Base-by-base conservation (phyloP, 2,113 vertebrate species). In the Trichechus manatus region DNA sequence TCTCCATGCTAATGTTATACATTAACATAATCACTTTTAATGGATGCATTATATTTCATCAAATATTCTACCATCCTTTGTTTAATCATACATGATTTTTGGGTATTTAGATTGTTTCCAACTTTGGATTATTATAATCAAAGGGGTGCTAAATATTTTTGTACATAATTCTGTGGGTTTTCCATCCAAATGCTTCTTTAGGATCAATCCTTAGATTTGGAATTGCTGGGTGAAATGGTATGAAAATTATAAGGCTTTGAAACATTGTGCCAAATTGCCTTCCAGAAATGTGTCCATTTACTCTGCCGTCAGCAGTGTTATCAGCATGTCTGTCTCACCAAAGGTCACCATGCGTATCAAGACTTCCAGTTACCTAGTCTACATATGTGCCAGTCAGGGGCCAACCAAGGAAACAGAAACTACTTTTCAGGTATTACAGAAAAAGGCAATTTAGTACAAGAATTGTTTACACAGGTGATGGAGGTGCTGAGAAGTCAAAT, bases 31-130 rank as follows among this genome's bases (percentile, higher is more conserved):
- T 86, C 33, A 63, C 20, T 86, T 91, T 95, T 86, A 86, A 91
- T 86, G 53, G 19, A 72, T 72, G 14, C 42, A 86, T 86, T 87
- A 64, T 75, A 31, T 56, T 17, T 22, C 66, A 74, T 66, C 42
- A 87, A 64, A 92, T 92, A 74, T 74, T 56, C 10, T 79, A 6
- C 33, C 50, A 79, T 72, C 44, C 87, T 92, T 92, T 92, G 7
- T 92, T 91, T 72, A 91, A 87, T 74, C 89, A 87, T 74, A 53
- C 42, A 64, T 81, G 64, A 81, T 92, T 95, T 87, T 63, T 72
- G 80, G 82, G 74, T 81, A 81, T 81, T 63, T 87, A 81, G 66
- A 56, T 53, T 56, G 17, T 13, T 81, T 56, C 53, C 53, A 56
- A 56, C 15, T 56, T 56, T 56, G 53, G 53, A 56, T 80, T 91